A percentile compares a stretch with the other conserved stretches of the same genome.
phyloP scores from a whole-genome alignment of 2,797 vertebrate genomes.

The Sebastes trivittatus region DNA sequence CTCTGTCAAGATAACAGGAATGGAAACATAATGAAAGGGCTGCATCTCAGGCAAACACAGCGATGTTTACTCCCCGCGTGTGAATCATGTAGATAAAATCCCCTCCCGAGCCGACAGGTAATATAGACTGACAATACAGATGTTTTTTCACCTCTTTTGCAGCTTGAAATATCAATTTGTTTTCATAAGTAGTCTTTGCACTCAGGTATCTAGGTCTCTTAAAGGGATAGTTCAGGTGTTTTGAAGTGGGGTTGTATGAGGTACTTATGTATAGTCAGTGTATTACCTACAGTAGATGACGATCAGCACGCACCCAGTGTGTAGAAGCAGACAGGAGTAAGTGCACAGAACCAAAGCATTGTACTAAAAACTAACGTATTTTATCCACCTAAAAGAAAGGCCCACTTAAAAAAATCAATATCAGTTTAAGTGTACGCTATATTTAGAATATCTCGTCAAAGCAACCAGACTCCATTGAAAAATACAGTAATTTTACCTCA shows the following conservation, averaged over 20 bases:
- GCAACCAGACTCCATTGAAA: neutral
- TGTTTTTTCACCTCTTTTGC: neutral
- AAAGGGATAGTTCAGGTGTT: neutral
- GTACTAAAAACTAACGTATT: too few relatives aligned
- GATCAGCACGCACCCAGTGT: accelerated
- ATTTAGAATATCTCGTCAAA: neutral
- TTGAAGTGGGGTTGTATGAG: neutral
- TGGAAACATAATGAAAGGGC: constrained; percentile 9
- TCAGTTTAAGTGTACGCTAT: too few relatives aligned
- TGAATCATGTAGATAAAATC: neutral
- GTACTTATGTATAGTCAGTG: neutral
- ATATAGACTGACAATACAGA: neutral
- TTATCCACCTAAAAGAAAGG: too few relatives aligned
- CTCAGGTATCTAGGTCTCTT: neutral
- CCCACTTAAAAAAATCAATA: too few relatives aligned
- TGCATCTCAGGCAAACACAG: neutral
- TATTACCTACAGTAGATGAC: neutral
- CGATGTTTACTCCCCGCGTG: neutral
- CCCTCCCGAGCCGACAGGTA: neutral
- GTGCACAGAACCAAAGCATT: too few relatives aligned
- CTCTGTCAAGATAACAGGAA: neutral
- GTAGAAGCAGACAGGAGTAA: neutral
- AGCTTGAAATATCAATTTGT: neutral
- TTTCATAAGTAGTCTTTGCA: neutral
- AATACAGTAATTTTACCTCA: neutral